phyloP scores from a whole-genome alignment of 2,113 vertebrate species.

The Propithecus coquereli region DNA sequence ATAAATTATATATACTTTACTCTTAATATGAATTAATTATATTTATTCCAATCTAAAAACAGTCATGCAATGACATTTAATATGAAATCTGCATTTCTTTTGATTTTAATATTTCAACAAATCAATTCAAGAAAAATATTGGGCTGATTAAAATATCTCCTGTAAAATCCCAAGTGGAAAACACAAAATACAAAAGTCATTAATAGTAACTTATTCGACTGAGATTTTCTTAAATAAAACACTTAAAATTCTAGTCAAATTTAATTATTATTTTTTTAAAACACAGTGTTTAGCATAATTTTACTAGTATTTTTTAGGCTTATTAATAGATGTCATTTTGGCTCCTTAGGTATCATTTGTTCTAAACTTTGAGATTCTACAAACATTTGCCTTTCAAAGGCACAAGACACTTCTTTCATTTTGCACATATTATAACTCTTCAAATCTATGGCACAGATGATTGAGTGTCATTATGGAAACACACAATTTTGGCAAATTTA shows the following conservation, averaged over 20 bases:
- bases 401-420: neutral
- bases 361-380: neutral
- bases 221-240: slow-evolving; percentile 30
- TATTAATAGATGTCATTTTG: neutral
- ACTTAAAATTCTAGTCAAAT: neutral
- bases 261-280: neutral
- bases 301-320: neutral
- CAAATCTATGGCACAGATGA: neutral
- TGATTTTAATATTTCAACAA: neutral
- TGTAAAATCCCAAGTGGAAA: neutral
- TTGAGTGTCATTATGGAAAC: neutral
- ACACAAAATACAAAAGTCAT: neutral
- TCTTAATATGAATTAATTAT: neutral
- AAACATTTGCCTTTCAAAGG: neutral
- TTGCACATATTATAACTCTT: neutral
- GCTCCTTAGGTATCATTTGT: neutral
- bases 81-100: neutral
- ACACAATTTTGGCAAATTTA: neutral
- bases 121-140: neutral
- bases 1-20: neutral
- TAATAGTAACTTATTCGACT: neutral
- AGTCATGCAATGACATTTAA: neutral
- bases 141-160: neutral
- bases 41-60: neutral
- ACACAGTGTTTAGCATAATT: neutral